Base-by-base conservation (phyloP, 2,797 vertebrate genomes). In the Xenentodon cancila region DNA sequence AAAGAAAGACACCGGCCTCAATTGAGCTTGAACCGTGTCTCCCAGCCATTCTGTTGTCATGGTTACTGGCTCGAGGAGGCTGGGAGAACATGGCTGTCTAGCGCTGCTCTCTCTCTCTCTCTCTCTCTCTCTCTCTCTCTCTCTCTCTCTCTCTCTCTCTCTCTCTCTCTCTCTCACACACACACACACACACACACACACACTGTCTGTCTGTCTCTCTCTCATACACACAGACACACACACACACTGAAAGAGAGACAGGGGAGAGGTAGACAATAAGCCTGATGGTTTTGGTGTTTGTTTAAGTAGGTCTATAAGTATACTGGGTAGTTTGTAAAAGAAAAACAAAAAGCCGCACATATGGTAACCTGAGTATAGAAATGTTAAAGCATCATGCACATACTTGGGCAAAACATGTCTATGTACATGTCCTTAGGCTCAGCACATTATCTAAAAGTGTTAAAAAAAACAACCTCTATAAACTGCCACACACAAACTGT, bases 11-110 rank as follows among this genome's bases (percentile, higher is more conserved):
- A 92, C 94, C 93, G 94, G 86, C 92, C 88, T 94, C 92, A 90
- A 88, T 94, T 91, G 89, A 53, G 92, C 87, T 85, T 83, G 85
- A 93, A 91, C 93, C 92, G 91, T 92, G 94, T 96, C 95, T 95
- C 95, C 91, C 90, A 96, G 95, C 96, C 95, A 95, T 95, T 92
- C 85, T 93, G 97, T 98, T 97, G 97, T 97, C 97, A 98, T 98
- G 97, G 97, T 96, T 96, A 98, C 96, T 92, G 94, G 92, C 92
- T 92, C 37, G 77, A 92, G 92, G 95, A 97, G 95, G 95, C 94
- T 95, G 92, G 92, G 93, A 92, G 93, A 95, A 93, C 93, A 94
- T 94, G 92, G 91, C 94, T 94, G 92, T 92, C 93, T 93, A 91
- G 88, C 84, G 68, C 82, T 77, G 70, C 37, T 17, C 49, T 58